phyloP scores from a whole-genome alignment of 2,797 vertebrate genomes.

The Lepus townsendii region DNA sequence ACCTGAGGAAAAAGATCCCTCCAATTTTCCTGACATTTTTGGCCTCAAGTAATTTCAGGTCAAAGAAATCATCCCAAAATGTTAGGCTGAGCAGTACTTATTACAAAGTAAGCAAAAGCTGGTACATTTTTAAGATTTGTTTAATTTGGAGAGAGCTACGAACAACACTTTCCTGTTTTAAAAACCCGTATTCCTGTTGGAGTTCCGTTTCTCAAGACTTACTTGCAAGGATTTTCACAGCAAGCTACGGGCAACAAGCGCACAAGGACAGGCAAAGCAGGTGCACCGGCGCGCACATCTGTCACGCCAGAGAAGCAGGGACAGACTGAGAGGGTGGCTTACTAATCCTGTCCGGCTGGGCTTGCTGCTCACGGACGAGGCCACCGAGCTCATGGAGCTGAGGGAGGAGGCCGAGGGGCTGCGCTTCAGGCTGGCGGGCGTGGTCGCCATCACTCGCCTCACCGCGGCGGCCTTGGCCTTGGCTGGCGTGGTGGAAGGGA shows the following conservation, averaged over 20 bases:
- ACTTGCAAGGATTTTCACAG: constrained; percentile 61
- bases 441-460: constrained; percentile 92
- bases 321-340: constrained; percentile 85
- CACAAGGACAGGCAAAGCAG: constrained; percentile 51
- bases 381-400: constrained; percentile 97
- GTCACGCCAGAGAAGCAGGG: neutral
- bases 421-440: constrained; percentile 93
- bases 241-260: constrained; percentile 77
- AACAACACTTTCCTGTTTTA: constrained; percentile 77
- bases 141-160: neutral
- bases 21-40: constrained; percentile 16
- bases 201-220: neutral
- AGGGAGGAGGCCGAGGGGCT: constrained; percentile 98
- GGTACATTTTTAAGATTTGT: neutral
- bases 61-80: neutral
- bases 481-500: constrained; percentile 97
- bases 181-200: constrained; percentile 5
- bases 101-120: neutral
- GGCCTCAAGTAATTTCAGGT: constrained; percentile 43
- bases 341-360: constrained; percentile 99
- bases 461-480: constrained; percentile 94
- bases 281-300: rapidly evolving
- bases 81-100: neutral
- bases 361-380: constrained; percentile 97
- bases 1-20: neutral